A percentile compares a stretch with the other conserved stretches of the same genome.
These are phyloP conservation scores for Chymomyza procnemis DNA, from an alignment of 2,888 invertebrate genomes.

Conservation along the genomic window DNA sequence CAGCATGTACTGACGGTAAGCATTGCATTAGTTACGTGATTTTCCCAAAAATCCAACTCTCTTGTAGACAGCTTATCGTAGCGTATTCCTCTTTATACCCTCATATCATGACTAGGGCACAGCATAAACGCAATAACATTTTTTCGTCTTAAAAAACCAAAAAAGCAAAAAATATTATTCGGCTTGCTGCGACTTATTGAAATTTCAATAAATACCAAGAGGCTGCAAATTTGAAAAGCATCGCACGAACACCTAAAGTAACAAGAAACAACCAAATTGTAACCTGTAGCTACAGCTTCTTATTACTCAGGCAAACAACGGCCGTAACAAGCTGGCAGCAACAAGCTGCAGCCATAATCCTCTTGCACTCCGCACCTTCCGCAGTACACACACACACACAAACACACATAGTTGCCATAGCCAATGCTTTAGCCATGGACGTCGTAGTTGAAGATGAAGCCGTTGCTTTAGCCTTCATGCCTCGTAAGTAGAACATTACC, in stretches of 20 bases:
- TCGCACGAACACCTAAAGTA: constrained; percentile 5
- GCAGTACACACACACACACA: no score
- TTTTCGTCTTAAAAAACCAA: not conserved
- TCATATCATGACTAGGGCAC: not conserved
- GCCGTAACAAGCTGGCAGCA: constrained; percentile 10
- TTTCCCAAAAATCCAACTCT: no score
- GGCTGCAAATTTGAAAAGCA: constrained; percentile 2
- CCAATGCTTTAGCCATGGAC: not conserved
- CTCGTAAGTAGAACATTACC: constrained; percentile 71
- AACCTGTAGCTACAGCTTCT: constrained; percentile 9
- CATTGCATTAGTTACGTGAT: no score
- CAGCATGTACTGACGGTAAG: no score
- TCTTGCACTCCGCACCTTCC: no score
- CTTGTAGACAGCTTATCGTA: no score
- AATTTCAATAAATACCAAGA: constrained; percentile 45
- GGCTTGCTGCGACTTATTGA: constrained; percentile 50
- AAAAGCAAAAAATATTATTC: not conserved
- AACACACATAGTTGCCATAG: not conserved
- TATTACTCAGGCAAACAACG: constrained; percentile 4
- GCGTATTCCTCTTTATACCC: not conserved
- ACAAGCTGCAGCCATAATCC: constrained; percentile 33
- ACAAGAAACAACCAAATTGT: constrained; percentile 25
- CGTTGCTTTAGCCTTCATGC: constrained; percentile 29
- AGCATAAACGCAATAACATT: not conserved
- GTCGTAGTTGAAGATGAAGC: not conserved